phyloP scores from a whole-genome alignment of 2,888 invertebrate species.

The Cheilosia soror region DNA sequence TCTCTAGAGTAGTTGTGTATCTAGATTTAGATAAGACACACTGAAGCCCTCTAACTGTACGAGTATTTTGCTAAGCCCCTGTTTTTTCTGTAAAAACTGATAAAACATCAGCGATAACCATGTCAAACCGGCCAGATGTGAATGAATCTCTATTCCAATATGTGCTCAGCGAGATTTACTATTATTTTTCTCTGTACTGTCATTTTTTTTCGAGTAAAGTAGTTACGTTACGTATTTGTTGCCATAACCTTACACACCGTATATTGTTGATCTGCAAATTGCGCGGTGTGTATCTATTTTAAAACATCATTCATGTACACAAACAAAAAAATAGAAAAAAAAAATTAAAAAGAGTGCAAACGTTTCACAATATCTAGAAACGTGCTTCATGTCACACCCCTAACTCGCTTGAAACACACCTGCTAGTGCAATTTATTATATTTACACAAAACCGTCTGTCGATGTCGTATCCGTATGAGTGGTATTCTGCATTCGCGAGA shows the following conservation, averaged over 20 bases:
- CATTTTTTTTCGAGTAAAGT: not conserved
- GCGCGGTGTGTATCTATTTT: constrained; percentile 43
- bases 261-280: constrained; percentile 35
- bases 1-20: not conserved
- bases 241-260: constrained; percentile 1
- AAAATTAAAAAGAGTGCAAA: constrained; percentile 10
- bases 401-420: constrained; percentile 51
- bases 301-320: constrained; percentile 4
- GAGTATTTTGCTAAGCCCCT: constrained; percentile 17
- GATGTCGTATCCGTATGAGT: constrained; percentile 9
- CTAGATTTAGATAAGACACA: not conserved
- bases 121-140: constrained; percentile 27
- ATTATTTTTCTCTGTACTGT: not conserved
- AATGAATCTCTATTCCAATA: constrained; percentile 28
- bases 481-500: constrained; percentile 49
- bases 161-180: not conserved
- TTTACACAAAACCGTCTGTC: constrained; percentile 33
- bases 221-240: not conserved
- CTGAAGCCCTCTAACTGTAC: too few species aligned
- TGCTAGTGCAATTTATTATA: constrained; percentile 54
- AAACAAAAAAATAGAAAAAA: constrained; percentile 7
- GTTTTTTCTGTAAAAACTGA: constrained; percentile 27
- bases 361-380: constrained; percentile 56
- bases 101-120: constrained; percentile 32
- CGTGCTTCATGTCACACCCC: constrained; percentile 72